Base-by-base conservation (phyloP, 2,113 vertebrate genomes). In the Triplophysa siluroides region DNA sequence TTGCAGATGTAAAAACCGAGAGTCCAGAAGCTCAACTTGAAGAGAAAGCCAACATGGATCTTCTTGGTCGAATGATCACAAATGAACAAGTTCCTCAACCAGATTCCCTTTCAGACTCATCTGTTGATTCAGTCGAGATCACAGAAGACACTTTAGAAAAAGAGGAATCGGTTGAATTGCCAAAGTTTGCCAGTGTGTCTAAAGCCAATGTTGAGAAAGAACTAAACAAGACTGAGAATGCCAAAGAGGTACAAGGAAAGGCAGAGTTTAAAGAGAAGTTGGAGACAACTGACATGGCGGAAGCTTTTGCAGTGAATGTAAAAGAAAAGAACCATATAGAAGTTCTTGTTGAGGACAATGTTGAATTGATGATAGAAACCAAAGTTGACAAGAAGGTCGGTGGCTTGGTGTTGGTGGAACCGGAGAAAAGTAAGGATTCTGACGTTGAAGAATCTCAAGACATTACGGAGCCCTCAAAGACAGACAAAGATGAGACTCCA, bases 361-460 rank as follows among this genome's bases (percentile, higher is more conserved):
- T 18, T 11, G 56, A 85, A 2, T 61, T 87, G 14, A 81, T 84
- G 23, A 86, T 86, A 10, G 83, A 83, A 76, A 54, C 24, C 24
- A 16, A 65, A 76, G 10, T 50, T 29, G 3, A 33, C 21, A 87
- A 89, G 69, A 81, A 89, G 16, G 80, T 19, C 2, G 41, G 64
- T 21, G 65, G 29, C 64, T 21, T 61, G 52, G 2, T 11, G 1
- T 43, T 41, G 5, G 63, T 38, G 26, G 74, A 61, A 24, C 8
- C 83, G 69, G 89, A 90, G 64, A 80, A 87, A 29, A 69, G 68
- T 19, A 58, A 26, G 62, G 26, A 80, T 21, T 24, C 82, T 6
- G 63, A 81, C 19, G 80, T 26, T 58, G 83, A 76, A 24, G 79
- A 87, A 75, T 72, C 24, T 41, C 13, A 52, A 62, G 83, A 81